Evolutionary conservation across 2,113 vertebrate genomes (phyloP), one percentile per base, ranked within the genome.

Genomic region (Polypterus bichir): DNA sequence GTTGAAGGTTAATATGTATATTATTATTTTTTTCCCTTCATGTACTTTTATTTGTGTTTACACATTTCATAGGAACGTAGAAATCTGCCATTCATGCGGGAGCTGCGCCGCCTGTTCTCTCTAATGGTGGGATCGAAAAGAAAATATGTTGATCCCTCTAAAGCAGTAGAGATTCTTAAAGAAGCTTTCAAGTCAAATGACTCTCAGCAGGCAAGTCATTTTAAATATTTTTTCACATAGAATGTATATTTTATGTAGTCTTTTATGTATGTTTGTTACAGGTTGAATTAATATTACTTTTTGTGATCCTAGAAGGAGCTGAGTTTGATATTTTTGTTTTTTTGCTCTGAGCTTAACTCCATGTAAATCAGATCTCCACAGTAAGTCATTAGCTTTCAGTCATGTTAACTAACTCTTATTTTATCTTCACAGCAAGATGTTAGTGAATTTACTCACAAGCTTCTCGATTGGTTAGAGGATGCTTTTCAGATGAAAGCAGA

Each of bases 171-270:
- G 77, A 99, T 98, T 66, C 92, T 99, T 71, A 98, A 99, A 82
- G 94, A 96, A 60, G 94, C 96, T 71, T 99, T 99, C 74, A 97
- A 97, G 75, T 97, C 94, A 65, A 97, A 89, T 73, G 96, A 98
- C 65, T 95, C 91, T 0, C 96, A 99, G 66, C 96, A 99, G 92
- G 96, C 98, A 84, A 78, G 59, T 63, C 0, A 10, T 46, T 27
- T 27, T 27, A 27, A 27, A 27, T 27, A 1, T 27, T 27, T 27
- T 2, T 27, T 27, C 27, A 27, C 27, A 27, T 27, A 27, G 1
- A 27, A 27, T 27, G 27, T 27, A 27, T 27, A 27, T 27, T 27
- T 27, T 27, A 27, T 27, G 27, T 27, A 27, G 27, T 27, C 27
- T 27, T 27, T 27, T 27, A 27, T 27, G 27, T 27, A 27, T 27